Conservation (phyloP, 2,888 invertebrate species). For the Phlogophora meticulosa region DNA sequence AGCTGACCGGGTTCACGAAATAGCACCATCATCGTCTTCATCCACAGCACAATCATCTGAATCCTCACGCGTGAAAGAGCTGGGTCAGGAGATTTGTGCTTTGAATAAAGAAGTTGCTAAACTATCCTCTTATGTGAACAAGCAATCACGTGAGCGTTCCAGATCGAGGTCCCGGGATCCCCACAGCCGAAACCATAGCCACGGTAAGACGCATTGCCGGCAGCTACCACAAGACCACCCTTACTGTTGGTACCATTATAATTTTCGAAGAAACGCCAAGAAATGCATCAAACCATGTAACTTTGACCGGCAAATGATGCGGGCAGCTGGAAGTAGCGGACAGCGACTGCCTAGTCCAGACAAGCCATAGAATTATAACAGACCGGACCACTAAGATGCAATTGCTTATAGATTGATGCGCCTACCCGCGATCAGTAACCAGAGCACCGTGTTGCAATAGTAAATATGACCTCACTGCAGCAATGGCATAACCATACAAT, state of each 20-base stretch:
- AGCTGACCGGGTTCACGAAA: neutral
- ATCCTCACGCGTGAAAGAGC: neutral
- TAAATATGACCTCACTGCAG: neutral
- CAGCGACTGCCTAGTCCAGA: constrained; percentile 7
- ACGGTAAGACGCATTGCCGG: neutral
- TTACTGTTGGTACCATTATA: constrained; percentile 17
- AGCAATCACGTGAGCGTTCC: constrained; percentile 1
- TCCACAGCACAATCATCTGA: neutral
- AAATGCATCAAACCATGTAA: constrained; percentile 9
- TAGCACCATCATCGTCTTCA: constrained; percentile 2
- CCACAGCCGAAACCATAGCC: neutral
- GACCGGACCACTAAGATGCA: constrained; percentile 24
- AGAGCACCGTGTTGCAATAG: neutral
- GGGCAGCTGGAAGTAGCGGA: constrained; percentile 18
- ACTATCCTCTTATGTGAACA: neutral
- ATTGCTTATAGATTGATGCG: constrained; percentile 18
- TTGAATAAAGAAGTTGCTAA: constrained; percentile 11
- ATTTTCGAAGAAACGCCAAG: constrained; percentile 1
- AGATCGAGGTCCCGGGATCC: neutral
- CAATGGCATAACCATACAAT: constrained; percentile 9
- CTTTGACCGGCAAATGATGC: neutral
- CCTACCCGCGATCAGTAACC: constrained; percentile 7
- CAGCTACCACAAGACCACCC: constrained; percentile 5
- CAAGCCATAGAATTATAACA: constrained; percentile 10
- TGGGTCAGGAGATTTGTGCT: constrained; percentile 1